Conservation (phyloP, 2,113 vertebrate species). For the Pelecanus crispus region DNA sequence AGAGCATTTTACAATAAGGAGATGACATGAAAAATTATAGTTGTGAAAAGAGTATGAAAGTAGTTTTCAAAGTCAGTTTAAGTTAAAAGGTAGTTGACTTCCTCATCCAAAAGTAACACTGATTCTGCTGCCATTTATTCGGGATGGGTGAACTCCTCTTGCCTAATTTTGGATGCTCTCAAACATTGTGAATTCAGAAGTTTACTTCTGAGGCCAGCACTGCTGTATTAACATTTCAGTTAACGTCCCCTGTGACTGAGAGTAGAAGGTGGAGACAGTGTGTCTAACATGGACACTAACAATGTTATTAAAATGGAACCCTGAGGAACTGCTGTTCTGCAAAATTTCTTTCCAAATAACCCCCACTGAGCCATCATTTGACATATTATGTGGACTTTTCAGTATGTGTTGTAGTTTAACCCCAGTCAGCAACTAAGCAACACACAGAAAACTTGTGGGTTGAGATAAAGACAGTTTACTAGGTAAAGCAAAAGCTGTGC, state of each 20-base stretch:
- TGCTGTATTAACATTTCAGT: background rate
- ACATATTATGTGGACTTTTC: background rate
- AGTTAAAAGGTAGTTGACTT: background rate
- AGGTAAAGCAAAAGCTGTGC: too few relatives aligned
- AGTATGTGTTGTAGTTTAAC: too few relatives aligned
- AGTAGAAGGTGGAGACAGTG: background rate
- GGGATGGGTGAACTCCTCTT: background rate
- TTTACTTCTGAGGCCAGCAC: background rate
- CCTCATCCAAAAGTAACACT: background rate
- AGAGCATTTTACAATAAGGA: background rate
- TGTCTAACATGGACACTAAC: background rate
- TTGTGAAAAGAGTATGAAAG: background rate
- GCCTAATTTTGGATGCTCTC: background rate
- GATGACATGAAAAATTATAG: background rate
- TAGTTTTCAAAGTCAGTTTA: constrained; percentile 2
- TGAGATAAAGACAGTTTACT: too few relatives aligned
- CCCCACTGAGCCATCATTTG: background rate
- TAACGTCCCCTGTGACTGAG: background rate
- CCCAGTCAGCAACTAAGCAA: too few relatives aligned
- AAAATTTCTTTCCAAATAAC: background rate
- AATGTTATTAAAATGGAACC: background rate
- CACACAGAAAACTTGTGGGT: too few relatives aligned
- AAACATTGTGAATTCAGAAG: background rate
- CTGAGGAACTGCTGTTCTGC: background rate
- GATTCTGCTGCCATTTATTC: background rate